These are phyloP conservation scores for Leptinotarsa haldemani DNA, from an alignment of 2,888 invertebrate species.

Conservation along the genomic window DNA sequence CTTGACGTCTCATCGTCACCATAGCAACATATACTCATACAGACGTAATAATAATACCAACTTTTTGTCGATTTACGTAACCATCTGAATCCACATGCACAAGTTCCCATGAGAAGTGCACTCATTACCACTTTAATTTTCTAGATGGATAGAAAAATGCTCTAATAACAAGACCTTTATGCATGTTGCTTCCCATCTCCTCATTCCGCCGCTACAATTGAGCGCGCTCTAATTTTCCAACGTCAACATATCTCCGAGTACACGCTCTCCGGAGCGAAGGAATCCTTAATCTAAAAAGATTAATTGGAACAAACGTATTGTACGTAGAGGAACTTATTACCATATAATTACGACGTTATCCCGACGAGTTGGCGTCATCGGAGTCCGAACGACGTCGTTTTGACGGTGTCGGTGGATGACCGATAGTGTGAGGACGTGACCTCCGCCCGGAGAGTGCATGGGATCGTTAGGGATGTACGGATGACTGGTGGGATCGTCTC, in stretches of 20 bases:
- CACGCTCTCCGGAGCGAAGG: conserved; percentile 23
- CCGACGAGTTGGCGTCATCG: conserved; percentile 18
- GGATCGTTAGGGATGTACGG: conserved; percentile 16
- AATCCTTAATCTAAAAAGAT: conserved; percentile 43
- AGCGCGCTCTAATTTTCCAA: conserved; percentile 16
- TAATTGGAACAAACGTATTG: conserved; percentile 30
- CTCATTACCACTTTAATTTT: not conserved
- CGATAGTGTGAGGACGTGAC: conserved; percentile 6
- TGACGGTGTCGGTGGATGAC: conserved; percentile 15
- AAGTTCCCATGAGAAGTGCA: not conserved
- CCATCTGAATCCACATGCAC: not conserved
- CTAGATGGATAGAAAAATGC: not conserved
- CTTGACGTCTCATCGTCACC: too few relatives aligned
- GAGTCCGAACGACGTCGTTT: not conserved
- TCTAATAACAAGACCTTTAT: not conserved
- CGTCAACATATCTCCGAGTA: not conserved
- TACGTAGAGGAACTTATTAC: conserved; percentile 27
- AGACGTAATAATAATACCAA: too few relatives aligned
- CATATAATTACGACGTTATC: conserved; percentile 31
- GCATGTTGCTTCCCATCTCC: not conserved
- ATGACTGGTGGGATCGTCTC: not conserved
- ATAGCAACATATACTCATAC: too few relatives aligned
- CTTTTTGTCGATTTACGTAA: too few relatives aligned
- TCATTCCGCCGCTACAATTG: not conserved
- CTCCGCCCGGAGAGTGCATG: not conserved